Evolutionary conservation across 2,888 invertebrate species (phyloP), one percentile per base, ranked within the genome.

Genomic region (Arge pagana): DNA sequence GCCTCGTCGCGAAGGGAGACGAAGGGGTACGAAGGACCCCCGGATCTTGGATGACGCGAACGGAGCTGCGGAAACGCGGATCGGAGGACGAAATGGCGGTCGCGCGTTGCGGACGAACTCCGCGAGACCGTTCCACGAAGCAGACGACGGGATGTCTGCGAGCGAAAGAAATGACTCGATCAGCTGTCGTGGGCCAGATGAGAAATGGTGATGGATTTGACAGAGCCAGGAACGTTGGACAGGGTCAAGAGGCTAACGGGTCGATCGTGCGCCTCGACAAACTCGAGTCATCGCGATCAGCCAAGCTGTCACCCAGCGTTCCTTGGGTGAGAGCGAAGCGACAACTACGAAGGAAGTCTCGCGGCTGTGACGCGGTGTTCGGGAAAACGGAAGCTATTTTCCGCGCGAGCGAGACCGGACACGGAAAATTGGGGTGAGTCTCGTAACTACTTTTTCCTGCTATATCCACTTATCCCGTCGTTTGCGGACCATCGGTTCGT

Each of bases 341-440:
- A 24, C 48, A 43, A 48, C 57, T 62, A 45, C 62, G 60, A 37
- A 50, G 50, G 40, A 62, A 62, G 43, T 57, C 49, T 16, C 52
- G 51, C 23, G 37, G 53, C 23, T 24, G 35, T 23, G 45, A 45
- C 31, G 21, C 15, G 23, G 45, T 31, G 35, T 19, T 23, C 7
- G 31, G 21, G 13, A 45, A 16, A 33, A 11, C 10, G 23, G 45
- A 45, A 16, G 33, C 19, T 10, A 15, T 42, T 13, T n/a, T 13
- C 2, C 33, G 45, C 28, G 30, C 23, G 4, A 33, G 15, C 15
- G 35, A 45, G 10, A 33, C 23, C 31, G n/a, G 45, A n/a, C 33
- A 35, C 15, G 15, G 10, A 15, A 33, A 33, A 45, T n/a, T 35
- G 19, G 45, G 45, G 45, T 45, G 11, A 45, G 45, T 33, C n/a